Evolutionary conservation across 2,797 vertebrate genomes (phyloP), one percentile per base, ranked within the genome.

Genomic region (Gouania willdenowi): DNA sequence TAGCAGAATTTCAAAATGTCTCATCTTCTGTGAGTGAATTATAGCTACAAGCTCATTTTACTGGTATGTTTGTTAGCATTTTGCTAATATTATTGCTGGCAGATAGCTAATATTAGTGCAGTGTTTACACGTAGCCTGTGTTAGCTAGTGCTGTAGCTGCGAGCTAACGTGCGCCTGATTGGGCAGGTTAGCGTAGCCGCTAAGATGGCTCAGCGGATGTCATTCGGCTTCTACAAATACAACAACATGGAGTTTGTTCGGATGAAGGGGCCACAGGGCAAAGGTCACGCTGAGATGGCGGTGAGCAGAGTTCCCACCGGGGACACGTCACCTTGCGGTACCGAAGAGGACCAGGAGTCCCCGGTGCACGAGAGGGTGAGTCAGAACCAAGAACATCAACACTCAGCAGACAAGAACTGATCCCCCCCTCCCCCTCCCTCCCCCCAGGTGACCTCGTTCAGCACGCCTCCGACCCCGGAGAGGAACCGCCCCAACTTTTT

Each of bases 231-330:
- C 81, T 99, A 98, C 70, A 97, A 98, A 41, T 99, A 94, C 74
- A 97, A 87, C 88, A 98, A 94, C 84, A 96, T 99, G 96, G 96
- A 99, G 84, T 99, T 99, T 28, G 95, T 98, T 49, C 85, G 96
- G 62, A 99, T 99, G 96, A 99, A 99, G 66, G 96, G 96, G 1
- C 96, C 96, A 0, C 96, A 99, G 73, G 96, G 95, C 35, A 99
- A 99, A 73, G 96, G 96, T 25, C 96, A 99, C 0, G 96, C 96
- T 0, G 96, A 99, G 82, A 99, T 99, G 96, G 96, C 96, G 0
- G 96, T 99, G 64, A 98, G 93, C 56, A 82, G 96, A 3, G 94
- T 98, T 52, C 91, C 95, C 3, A 97, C 94, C 0, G 95, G 95
- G 0, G 95, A 99, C 88, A 97, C 94, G 0, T 97, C 95, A 2